phyloP scores from a whole-genome alignment of 2,113 vertebrate genomes.

The Empidonax traillii region DNA sequence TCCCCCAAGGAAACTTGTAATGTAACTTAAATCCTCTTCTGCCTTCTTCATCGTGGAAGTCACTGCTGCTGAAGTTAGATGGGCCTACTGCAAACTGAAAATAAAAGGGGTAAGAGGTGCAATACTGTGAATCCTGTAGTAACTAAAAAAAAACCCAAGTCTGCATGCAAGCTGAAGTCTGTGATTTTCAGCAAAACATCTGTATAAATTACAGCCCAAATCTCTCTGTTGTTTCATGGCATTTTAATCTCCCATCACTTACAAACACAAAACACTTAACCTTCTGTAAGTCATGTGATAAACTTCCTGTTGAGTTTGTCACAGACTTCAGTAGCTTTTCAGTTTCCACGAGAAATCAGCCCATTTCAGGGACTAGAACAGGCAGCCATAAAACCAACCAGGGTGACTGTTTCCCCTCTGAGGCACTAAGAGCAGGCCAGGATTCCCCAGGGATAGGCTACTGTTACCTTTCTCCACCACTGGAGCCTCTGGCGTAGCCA shows the following conservation, averaged over 20 bases:
- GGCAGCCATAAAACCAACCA: neutral
- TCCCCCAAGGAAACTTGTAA: conserved; percentile 92
- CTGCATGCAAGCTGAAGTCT: neutral
- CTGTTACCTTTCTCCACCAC: conserved; percentile 94
- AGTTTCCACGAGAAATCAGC: fast-evolving
- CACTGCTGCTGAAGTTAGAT: conserved; percentile 84
- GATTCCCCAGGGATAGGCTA: neutral
- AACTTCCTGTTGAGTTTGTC: neutral
- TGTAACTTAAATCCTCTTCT: conserved; percentile 80
- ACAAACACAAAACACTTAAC: neutral
- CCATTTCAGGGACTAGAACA: neutral
- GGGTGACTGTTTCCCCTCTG: neutral
- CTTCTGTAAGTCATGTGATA: fast-evolving
- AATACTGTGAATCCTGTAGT: neutral
- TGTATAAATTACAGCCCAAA: neutral
- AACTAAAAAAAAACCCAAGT: neutral
- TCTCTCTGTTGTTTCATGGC: neutral
- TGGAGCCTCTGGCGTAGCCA: conserved; percentile 90
- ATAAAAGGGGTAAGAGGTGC: neutral
- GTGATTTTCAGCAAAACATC: neutral
- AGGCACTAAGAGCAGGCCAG: neutral
- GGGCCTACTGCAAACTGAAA: conserved; percentile 89
- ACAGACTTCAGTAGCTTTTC: neutral
- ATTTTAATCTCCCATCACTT: neutral
- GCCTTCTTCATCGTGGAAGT: conserved; percentile 74